Base-by-base conservation (phyloP, 2,113 vertebrate species). In the Asarcornis scutulata region DNA sequence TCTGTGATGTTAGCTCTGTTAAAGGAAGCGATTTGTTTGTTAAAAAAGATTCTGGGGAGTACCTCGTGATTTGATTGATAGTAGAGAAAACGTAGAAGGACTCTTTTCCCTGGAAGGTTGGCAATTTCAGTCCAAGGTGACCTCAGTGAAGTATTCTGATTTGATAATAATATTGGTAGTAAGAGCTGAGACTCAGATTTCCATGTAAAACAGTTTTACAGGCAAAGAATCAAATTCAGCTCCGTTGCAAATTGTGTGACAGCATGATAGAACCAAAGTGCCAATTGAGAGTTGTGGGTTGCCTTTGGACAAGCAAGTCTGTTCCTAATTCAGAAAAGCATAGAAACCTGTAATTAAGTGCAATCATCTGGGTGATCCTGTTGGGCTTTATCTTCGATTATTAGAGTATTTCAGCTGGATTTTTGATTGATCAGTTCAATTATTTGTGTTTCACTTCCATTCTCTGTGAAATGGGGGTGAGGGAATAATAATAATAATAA, bases 271-370 rank as follows among this genome's bases (percentile, higher is more conserved):
- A 88, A 88, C n/a, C 46, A 1, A 80, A 80, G 31, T 32, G n/a
- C 36, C 36, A 63, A 3, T 27, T 80, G 60, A 77, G 91, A 63
- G 26, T 63, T 81, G 56, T 34, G 60, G 59, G 42, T 66, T 86
- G 86, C 93, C 73, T 89, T 91, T 86, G 90, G 69, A 67, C 52
- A 75, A 82, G 34, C 23, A 81, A 86, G 83, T 78, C 58, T 72
- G 58, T 12, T 79, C 31, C 72, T 88, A 50, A 80, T 78, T 80
- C 67, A 88, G 59, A 83, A 81, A 94, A 81, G 20, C 50, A 34
- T 5, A 58, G 89, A 93, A 86, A 88, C 72, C 59, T 88, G 5
- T 63, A 80, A 92, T 94, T 86, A 95, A 86, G 25, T 83, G 25
- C 77, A 63, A 80, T 74, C 46, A 63, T 63, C 59, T 77, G 55